Conservation (phyloP, 1,140 invertebrate genomes). For the Chrysomallon squamiferum region DNA sequence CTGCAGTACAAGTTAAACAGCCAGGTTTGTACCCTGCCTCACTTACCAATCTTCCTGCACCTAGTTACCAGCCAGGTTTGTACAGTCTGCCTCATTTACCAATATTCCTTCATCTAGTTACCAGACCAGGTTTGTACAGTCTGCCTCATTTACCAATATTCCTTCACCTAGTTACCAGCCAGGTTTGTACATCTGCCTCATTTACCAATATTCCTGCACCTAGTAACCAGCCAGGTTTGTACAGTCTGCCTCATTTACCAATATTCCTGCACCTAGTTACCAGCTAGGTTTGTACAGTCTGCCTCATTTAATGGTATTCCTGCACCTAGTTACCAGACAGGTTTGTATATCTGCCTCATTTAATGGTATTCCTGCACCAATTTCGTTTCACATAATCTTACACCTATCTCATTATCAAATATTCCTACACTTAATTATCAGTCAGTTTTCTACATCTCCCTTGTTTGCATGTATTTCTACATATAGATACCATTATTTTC, state of each 20-base stretch:
- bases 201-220: not conserved
- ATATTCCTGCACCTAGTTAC: not conserved
- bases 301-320: too few relatives aligned
- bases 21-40: constrained; percentile 46
- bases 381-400: too few relatives aligned
- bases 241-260: not conserved
- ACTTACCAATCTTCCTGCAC: constrained; percentile 49
- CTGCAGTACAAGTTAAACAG: constrained; percentile 51
- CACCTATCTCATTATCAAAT: too few relatives aligned
- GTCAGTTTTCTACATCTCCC: too few relatives aligned
- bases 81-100: not conserved
- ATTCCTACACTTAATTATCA: too few relatives aligned
- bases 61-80: constrained; percentile 54
- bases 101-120: not conserved
- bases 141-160: not conserved
- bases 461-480: too few relatives aligned
- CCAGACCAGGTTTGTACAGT: not conserved
- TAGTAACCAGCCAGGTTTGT: not conserved
- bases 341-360: too few relatives aligned
- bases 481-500: too few relatives aligned
- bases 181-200: not conserved
- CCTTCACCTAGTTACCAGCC: not conserved
- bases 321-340: too few relatives aligned
- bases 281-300: not conserved
- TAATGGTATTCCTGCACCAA: too few relatives aligned